A percentile compares a stretch with the other conserved stretches of the same genome.
These are phyloP conservation scores for Hyposmocoma kahamanoa DNA, from an alignment of 1,140 invertebrate species.

Conservation along the genomic window DNA sequence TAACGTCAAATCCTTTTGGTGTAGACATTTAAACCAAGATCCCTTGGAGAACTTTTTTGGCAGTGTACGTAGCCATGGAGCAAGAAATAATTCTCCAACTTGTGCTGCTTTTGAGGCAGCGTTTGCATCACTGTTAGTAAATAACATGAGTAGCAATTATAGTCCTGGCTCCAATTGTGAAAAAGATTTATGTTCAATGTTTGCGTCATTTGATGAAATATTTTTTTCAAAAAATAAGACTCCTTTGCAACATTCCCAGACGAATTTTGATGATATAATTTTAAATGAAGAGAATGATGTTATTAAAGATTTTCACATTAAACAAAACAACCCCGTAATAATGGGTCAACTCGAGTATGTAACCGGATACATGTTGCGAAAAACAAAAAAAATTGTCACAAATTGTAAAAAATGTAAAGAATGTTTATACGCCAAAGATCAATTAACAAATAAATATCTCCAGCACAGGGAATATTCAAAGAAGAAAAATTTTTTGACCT, in stretches of 20 bases:
- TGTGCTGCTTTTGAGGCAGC: slow-evolving; percentile 14
- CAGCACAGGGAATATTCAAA: slow-evolving; percentile 5
- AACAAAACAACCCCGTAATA: slow-evolving; percentile 8
- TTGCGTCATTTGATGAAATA: neutral
- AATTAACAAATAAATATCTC: neutral
- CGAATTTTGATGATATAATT: slow-evolving; percentile 10
- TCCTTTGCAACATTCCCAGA: neutral
- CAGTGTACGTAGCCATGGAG: slow-evolving; percentile 9
- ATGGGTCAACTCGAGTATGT: slow-evolving; percentile 12
- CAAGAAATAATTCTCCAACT: slow-evolving; percentile 12
- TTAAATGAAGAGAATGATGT: neutral
- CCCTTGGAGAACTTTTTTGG: slow-evolving; percentile 16
- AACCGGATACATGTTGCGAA: slow-evolving; percentile 10
- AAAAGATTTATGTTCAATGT: slow-evolving; percentile 1
- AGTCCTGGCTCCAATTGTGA: neutral
- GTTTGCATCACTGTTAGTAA: slow-evolving; percentile 15
- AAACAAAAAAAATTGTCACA: slow-evolving; percentile 5
- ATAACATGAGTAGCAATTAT: slow-evolving; percentile 13
- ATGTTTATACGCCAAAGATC: slow-evolving; percentile 6
- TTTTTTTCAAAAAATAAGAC: slow-evolving; percentile 7
- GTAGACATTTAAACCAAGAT: slow-evolving; percentile 15
- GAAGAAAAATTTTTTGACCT: slow-evolving; percentile 7
- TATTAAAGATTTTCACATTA: too few species aligned
- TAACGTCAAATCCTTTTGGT: slow-evolving; percentile 11
- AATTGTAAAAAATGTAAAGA: slow-evolving; percentile 6